A percentile compares a stretch with the other conserved stretches of the same genome.
These are phyloP conservation scores for Galeopsomyia nigrocyanea DNA, from an alignment of 2,888 invertebrate species.

Conservation along the genomic window DNA sequence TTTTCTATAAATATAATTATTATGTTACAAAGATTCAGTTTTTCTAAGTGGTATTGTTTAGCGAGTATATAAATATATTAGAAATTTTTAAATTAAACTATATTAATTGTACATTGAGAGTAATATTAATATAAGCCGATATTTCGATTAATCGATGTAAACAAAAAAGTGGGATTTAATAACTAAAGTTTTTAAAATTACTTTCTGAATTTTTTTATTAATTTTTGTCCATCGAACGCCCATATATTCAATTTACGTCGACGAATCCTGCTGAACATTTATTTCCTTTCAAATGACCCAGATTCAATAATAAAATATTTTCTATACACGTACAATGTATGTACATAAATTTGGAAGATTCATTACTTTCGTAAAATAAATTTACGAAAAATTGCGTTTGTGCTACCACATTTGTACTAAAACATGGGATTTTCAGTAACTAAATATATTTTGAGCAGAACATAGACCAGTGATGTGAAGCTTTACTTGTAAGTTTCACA, in stretches of 20 bases:
- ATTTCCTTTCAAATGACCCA: slow-evolving; percentile 37
- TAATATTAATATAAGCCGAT: slow-evolving; percentile 27
- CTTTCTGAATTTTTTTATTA: slow-evolving; percentile 32
- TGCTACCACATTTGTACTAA: no score
- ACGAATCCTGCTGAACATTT: slow-evolving; percentile 15
- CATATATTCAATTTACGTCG: slow-evolving; percentile 5
- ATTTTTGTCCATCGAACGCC: slow-evolving; percentile 20
- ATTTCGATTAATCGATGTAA: slow-evolving; percentile 38
- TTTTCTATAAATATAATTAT: slow-evolving; percentile 42
- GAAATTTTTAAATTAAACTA: slow-evolving; percentile 46
- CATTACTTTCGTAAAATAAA: slow-evolving; percentile 31
- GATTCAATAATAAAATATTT: slow-evolving; percentile 30
- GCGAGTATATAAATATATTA: slow-evolving; percentile 44
- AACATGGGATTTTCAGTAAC: not conserved
- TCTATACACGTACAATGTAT: slow-evolving; percentile 42
- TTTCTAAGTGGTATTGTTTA: slow-evolving; percentile 46
- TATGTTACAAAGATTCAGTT: slow-evolving; percentile 45
- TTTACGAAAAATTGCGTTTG: slow-evolving; percentile 17
- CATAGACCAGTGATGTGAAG: no score
- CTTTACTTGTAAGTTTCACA: no score
- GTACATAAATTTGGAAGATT: slow-evolving; percentile 54
- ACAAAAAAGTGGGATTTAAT: slow-evolving; percentile 37
- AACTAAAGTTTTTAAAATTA: slow-evolving; percentile 39
- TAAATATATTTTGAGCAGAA: slow-evolving; percentile 44
- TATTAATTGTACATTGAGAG: slow-evolving; percentile 44